These are phyloP conservation scores for Hyles lineata DNA, from an alignment of 2,888 invertebrate genomes.

Conservation along the genomic window DNA sequence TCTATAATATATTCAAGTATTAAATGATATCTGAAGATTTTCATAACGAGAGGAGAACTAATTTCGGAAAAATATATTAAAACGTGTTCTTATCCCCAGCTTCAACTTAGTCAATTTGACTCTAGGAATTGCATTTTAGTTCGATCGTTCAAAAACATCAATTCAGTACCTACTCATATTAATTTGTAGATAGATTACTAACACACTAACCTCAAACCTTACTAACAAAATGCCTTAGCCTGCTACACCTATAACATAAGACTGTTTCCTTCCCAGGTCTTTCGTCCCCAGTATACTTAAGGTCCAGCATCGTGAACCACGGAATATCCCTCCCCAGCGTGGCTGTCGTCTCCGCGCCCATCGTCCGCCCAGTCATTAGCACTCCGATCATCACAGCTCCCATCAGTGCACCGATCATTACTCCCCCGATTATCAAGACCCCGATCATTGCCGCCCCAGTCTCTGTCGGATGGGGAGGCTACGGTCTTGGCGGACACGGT, in stretches of 20 bases:
- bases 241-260: neutral
- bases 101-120: too few species aligned
- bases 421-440: slow-evolving; percentile 42
- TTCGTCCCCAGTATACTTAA: slow-evolving; percentile 53
- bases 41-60: too few species aligned
- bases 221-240: neutral
- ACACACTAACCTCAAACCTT: neutral
- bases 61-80: too few species aligned
- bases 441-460: slow-evolving; percentile 40
- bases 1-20: too few species aligned
- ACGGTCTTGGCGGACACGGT: slow-evolving; percentile 34
- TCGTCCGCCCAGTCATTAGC: slow-evolving; percentile 43
- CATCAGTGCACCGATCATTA: slow-evolving; percentile 42
- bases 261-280: slow-evolving; percentile 44
- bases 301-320: slow-evolving; percentile 65
- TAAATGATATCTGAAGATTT: too few species aligned
- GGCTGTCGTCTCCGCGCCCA: slow-evolving; percentile 49
- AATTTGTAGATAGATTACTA: too few species aligned
- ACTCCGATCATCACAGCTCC: slow-evolving; percentile 46
- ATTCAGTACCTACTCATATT: too few species aligned
- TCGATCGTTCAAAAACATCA: neutral
- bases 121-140: neutral
- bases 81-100: too few species aligned
- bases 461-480: slow-evolving; percentile 27
- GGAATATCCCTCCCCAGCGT: slow-evolving; percentile 58